Percentiles rank a stretch among this genome's conserved stretches.
Conservation (phyloP, 2,888 invertebrate species). For the Tricholauxania praeusta region DNA sequence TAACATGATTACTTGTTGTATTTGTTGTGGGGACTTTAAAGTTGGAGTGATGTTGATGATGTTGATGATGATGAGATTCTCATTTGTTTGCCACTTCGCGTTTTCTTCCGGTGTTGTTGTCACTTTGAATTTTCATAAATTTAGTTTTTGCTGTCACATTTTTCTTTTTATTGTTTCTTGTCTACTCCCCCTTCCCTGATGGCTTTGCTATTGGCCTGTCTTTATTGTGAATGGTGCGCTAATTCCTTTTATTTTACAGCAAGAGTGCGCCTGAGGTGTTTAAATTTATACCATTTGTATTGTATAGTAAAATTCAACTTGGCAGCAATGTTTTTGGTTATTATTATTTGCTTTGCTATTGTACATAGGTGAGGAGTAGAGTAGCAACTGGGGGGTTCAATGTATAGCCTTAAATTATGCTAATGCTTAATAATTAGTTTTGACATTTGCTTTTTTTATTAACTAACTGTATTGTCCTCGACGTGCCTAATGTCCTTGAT, state of each 20-base stretch:
- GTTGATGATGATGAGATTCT: neutral
- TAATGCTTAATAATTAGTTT: conserved; percentile 19
- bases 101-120: neutral
- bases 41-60: no score
- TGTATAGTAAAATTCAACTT: neutral
- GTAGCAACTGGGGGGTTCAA: no score
- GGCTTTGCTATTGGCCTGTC: no score
- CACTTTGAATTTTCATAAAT: no score
- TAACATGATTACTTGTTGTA: neutral
- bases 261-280: neutral
- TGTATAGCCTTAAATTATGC: neutral
- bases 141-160: no score
- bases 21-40: neutral
- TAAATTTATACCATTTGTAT: neutral
- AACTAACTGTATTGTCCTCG: no score
- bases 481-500: neutral
- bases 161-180: no score
- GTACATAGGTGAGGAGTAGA: neutral
- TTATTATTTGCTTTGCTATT: neutral
- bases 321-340: neutral
- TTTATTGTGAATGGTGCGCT: no score
- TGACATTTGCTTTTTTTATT: neutral
- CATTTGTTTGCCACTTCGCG: neutral
- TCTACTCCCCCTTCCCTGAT: no score
- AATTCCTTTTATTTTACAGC: neutral